These are phyloP conservation scores for Mormyrus iriodes DNA, from an alignment of 2,113 vertebrate genomes.

Conservation along the genomic window DNA sequence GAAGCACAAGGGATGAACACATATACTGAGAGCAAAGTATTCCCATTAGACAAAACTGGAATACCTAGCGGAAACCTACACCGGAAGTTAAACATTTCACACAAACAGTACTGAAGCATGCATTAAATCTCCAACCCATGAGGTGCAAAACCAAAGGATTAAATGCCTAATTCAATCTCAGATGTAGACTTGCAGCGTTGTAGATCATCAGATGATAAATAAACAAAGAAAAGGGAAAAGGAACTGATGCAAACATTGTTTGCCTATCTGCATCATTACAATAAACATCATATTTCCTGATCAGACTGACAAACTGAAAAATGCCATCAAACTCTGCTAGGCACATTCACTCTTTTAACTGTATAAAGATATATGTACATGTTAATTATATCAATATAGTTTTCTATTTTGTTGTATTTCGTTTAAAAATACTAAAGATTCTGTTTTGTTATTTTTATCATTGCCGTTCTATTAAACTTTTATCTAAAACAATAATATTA, in stretches of 20 bases:
- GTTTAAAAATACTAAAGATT: not conserved
- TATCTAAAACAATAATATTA: not conserved
- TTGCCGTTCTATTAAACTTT: not conserved
- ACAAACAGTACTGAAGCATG: not conserved
- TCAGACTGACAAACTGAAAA: not conserved
- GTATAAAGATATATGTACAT: not conserved
- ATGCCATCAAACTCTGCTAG: not conserved
- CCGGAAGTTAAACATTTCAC: not conserved
- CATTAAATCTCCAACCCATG: not conserved
- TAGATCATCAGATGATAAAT: not conserved
- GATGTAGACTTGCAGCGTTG: not conserved
- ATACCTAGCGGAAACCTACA: not conserved
- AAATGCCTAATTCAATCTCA: not conserved
- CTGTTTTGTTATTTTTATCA: not conserved
- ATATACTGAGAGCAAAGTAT: not conserved
- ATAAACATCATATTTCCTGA: not conserved
- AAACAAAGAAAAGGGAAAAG: not conserved
- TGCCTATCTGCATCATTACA: not conserved
- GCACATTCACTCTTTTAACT: not conserved
- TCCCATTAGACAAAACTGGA: not conserved
- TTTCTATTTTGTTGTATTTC: not conserved
- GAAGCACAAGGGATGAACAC: not conserved
- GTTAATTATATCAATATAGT: not conserved
- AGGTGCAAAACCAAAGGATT: not conserved
- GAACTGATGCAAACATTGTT: not conserved